A percentile compares a stretch with the other conserved stretches of the same genome.
phyloP scores from a whole-genome alignment of 2,888 invertebrate genomes.

The Serripes groenlandicus region DNA sequence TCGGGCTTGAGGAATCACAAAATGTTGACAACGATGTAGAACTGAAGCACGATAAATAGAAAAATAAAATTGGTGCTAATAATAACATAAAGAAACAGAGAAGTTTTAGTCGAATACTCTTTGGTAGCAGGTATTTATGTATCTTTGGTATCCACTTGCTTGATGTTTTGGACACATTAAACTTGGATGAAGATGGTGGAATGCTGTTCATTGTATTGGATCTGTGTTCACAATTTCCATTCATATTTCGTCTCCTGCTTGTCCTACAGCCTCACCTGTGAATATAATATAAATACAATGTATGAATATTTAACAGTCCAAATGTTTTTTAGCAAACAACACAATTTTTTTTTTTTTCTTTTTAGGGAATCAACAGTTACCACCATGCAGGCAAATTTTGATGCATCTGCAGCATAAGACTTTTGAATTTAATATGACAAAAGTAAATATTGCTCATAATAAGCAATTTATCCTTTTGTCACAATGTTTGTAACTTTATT shows the following conservation, averaged over 20 bases:
- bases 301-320: too few relatives aligned
- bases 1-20: neutral
- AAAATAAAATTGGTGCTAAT: constrained; percentile 8
- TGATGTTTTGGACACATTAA: neutral
- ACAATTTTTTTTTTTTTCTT: too few relatives aligned
- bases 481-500: neutral
- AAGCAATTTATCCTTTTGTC: neutral
- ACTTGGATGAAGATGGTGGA: neutral
- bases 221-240: neutral
- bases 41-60: constrained; percentile 9
- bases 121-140: constrained; percentile 23
- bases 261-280: neutral
- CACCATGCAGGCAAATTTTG: too few relatives aligned
- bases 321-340: too few relatives aligned
- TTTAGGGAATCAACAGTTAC: too few relatives aligned
- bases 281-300: neutral
- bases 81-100: constrained; percentile 19
- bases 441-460: neutral
- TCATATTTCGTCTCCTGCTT: too few relatives aligned
- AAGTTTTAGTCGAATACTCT: constrained; percentile 39
- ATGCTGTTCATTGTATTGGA: neutral
- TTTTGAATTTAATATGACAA: neutral
- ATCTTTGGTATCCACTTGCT: neutral
- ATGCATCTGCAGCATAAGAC: too few relatives aligned
- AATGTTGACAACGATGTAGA: neutral